Conservation (phyloP, 2,888 invertebrate species). For the Monopis laevigella region DNA sequence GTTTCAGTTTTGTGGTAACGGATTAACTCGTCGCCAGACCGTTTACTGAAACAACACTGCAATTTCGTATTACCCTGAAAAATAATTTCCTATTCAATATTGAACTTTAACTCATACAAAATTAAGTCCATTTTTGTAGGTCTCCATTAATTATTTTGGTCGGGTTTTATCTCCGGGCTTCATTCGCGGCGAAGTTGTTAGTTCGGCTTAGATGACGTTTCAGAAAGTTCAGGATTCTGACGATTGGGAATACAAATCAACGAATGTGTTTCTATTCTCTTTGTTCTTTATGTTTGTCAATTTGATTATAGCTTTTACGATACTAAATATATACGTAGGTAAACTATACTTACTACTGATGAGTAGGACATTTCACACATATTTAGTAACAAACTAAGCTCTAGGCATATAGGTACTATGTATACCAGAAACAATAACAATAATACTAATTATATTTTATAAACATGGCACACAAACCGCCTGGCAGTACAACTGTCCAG, state of each 20-base stretch:
- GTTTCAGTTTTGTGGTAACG: slow-evolving; percentile 50
- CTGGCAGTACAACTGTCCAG: too few relatives aligned
- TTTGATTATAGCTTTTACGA: background rate
- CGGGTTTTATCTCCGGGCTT: slow-evolving; percentile 19
- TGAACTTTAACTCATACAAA: slow-evolving; percentile 17
- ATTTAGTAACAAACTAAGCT: too few relatives aligned
- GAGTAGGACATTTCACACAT: too few relatives aligned
- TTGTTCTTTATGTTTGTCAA: too few relatives aligned
- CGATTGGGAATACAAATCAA: slow-evolving; percentile 29
- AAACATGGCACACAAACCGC: too few relatives aligned
- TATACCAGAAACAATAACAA: too few relatives aligned
- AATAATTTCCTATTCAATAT: slow-evolving; percentile 18
- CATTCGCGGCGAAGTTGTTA: slow-evolving; percentile 43
- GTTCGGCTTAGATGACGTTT: slow-evolving; percentile 52
- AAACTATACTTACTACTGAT: too few relatives aligned
- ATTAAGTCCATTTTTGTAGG: slow-evolving; percentile 24
- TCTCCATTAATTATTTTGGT: slow-evolving; percentile 18
- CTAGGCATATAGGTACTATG: too few relatives aligned
- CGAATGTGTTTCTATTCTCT: slow-evolving; percentile 22
- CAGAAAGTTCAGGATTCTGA: slow-evolving; percentile 37
- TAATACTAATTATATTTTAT: too few relatives aligned
- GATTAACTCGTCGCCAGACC: slow-evolving; percentile 41
- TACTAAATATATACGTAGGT: background rate
- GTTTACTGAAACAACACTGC: slow-evolving; percentile 40
- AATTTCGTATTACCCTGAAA: slow-evolving; percentile 21